These are phyloP conservation scores for Micrasema minimum DNA, from an alignment of 1,140 invertebrate species.

Conservation along the genomic window DNA sequence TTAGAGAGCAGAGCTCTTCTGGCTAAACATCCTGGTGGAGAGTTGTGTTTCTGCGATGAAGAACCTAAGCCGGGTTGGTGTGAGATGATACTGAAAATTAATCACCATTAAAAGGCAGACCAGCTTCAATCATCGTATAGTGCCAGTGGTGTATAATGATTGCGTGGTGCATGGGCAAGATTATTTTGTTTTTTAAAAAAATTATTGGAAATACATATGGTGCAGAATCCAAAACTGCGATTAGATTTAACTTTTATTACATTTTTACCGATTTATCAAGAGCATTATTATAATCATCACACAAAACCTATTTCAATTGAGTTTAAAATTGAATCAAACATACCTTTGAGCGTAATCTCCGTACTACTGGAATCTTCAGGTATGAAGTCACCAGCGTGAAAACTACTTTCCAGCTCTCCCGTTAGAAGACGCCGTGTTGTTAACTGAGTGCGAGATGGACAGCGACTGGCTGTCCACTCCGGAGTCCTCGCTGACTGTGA, in stretches of 20 bases:
- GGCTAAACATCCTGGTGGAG: conserved; percentile 71
- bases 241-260: too few relatives aligned
- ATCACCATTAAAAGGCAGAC: too few relatives aligned
- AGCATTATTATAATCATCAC: too few relatives aligned
- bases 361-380: conserved; percentile 32
- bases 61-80: conserved; percentile 37
- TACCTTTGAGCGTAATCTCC: conserved; percentile 27
- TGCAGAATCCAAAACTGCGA: too few relatives aligned
- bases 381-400: conserved; percentile 27
- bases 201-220: too few relatives aligned
- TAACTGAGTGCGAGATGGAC: conserved; percentile 43
- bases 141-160: too few relatives aligned
- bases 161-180: too few relatives aligned
- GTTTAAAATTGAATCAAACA: too few relatives aligned
- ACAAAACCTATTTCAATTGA: too few relatives aligned
- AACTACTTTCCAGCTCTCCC: conserved; percentile 37
- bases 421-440: conserved; percentile 40
- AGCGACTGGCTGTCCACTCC: conserved; percentile 48
- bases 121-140: too few relatives aligned
- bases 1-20: conserved; percentile 77
- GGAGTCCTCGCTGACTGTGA: conserved; percentile 40
- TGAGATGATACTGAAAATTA: not conserved
- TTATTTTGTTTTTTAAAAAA: too few relatives aligned
- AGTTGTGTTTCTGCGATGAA: conserved; percentile 54
- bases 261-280: too few relatives aligned